phyloP scores from a whole-genome alignment of 92 coral and sea anemone genomes.

The Epizoanthus illoricatus region DNA sequence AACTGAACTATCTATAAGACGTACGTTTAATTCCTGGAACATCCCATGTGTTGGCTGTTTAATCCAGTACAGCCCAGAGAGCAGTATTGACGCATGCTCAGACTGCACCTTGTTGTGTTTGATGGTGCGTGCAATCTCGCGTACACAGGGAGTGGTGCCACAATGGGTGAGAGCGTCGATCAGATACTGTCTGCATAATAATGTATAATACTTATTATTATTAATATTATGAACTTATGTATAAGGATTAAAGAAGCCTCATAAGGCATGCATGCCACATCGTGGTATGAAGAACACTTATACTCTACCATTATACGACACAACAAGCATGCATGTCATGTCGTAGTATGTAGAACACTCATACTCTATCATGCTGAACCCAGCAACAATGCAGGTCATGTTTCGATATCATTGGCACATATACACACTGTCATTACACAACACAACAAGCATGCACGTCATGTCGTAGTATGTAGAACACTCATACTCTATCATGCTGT shows the following conservation, averaged over 20 bases:
- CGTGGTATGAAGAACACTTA: too few species aligned
- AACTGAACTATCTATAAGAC: not conserved
- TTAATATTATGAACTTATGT: not conserved
- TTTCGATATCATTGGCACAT: too few species aligned
- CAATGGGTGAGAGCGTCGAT: constrained; percentile 66
- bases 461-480: too few species aligned
- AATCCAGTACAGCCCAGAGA: constrained; percentile 50
- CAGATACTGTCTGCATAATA: constrained; percentile 49
- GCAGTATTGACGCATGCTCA: constrained; percentile 35
- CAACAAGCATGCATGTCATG: not conserved
- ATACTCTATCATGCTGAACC: not conserved
- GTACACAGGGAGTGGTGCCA: constrained; percentile 57
- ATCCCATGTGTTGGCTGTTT: constrained; percentile 47
- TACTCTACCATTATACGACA: not conserved
- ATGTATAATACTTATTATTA: not conserved
- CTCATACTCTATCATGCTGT: too few species aligned
- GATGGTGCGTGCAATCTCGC: constrained; percentile 26
- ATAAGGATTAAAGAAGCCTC: too few species aligned
- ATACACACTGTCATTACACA: too few species aligned
- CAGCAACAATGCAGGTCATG: too few species aligned
- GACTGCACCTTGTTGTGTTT: constrained; percentile 32
- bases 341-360: not conserved
- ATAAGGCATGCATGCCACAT: too few species aligned
- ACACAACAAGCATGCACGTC: too few species aligned
- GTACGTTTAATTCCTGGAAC: constrained; percentile 43